These are phyloP conservation scores for Xanthia icteritia DNA, from an alignment of 2,888 invertebrate genomes.

Conservation along the genomic window DNA sequence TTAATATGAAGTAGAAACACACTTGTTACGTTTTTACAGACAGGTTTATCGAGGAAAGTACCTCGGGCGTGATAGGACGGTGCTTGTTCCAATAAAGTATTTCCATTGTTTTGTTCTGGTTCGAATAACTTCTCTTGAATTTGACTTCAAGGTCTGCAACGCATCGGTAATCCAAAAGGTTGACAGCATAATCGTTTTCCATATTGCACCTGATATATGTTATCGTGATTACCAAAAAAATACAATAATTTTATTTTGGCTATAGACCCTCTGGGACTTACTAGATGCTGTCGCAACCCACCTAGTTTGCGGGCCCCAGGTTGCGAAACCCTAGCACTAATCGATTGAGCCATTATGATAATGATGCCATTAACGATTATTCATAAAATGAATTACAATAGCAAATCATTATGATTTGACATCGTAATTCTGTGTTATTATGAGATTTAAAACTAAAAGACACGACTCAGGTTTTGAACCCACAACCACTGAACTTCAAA, in stretches of 20 bases:
- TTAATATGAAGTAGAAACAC: neutral
- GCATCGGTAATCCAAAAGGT: neutral
- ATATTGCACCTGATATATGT: no score
- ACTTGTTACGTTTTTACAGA: neutral
- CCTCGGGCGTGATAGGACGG: no score
- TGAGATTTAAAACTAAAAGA: neutral
- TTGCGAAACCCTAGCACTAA: neutral
- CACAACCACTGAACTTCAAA: neutral
- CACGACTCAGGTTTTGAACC: neutral
- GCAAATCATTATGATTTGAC: neutral
- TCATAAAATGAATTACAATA: conserved; percentile 2
- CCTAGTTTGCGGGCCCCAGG: neutral
- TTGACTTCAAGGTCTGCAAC: neutral
- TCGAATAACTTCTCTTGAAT: neutral
- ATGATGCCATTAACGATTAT: neutral
- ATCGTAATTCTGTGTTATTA: neutral
- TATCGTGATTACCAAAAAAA: no score
- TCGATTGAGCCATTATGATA: neutral
- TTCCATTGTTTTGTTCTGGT: neutral
- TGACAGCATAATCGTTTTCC: neutral
- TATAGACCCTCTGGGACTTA: neutral
- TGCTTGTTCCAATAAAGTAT: neutral
- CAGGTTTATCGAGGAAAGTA: neutral
- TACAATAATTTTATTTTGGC: neutral
- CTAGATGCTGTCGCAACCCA: neutral